Conservation (phyloP, 2,888 invertebrate genomes). For the Notocelia uddmanniana region DNA sequence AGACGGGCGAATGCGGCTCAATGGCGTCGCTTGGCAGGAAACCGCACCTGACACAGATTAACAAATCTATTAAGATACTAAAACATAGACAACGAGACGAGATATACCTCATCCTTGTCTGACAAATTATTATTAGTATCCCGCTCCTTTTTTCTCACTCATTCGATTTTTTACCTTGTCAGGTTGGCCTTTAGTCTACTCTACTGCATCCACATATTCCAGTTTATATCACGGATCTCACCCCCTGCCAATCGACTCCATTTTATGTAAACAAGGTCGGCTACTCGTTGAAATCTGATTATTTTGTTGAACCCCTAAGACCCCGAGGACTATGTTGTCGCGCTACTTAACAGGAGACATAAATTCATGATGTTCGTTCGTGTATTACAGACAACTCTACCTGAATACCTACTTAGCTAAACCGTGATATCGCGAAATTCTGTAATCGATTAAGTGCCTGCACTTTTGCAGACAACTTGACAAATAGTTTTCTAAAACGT, state of each 20-base stretch:
- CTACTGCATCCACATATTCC: not conserved
- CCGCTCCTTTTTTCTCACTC: no score
- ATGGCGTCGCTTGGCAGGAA: constrained; percentile 83
- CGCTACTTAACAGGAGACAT: no score
- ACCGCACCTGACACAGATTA: constrained; percentile 81
- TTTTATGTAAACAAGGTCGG: not conserved
- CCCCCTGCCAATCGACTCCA: constrained; percentile 17
- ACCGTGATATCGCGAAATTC: not conserved
- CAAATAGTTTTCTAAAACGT: not conserved
- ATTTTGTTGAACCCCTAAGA: not conserved
- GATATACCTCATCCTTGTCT: no score
- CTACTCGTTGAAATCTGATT: not conserved
- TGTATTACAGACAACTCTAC: no score
- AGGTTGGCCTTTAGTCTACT: not conserved
- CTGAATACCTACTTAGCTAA: no score
- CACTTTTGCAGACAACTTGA: not conserved
- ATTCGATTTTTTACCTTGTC: no score
- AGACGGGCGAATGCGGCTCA: constrained; percentile 83
- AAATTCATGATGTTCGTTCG: no score
- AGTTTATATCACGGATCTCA: constrained; percentile 7
- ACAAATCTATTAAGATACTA: constrained; percentile 42
- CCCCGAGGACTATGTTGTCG: no score
- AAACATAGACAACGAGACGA: no score
- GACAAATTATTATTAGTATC: no score
- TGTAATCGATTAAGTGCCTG: not conserved